phyloP scores from a whole-genome alignment of 2,888 invertebrate genomes.

The Diplolepis rosae region DNA sequence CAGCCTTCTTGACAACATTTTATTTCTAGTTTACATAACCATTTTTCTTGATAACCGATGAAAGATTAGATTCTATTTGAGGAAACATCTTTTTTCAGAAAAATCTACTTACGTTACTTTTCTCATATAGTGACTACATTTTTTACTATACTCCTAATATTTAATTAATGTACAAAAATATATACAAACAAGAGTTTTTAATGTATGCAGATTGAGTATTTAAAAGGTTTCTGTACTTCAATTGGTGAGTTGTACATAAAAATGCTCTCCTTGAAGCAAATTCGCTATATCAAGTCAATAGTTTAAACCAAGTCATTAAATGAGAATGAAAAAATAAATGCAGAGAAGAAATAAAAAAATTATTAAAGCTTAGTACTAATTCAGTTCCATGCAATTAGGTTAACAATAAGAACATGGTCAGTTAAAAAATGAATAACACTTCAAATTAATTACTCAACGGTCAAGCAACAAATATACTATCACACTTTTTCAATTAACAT shows the following conservation, averaged over 20 bases:
- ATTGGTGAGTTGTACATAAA: neutral
- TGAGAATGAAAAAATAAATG: neutral
- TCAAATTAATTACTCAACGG: neutral
- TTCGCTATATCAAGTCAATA: neutral
- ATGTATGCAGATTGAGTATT: conserved; percentile 30
- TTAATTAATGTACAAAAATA: conserved; percentile 40
- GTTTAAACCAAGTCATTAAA: neutral
- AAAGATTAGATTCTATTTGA: neutral
- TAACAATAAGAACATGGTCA: neutral
- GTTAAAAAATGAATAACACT: conserved; percentile 5
- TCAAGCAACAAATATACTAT: neutral
- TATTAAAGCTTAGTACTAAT: conserved; percentile 23
- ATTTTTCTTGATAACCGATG: too few species aligned
- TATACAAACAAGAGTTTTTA: conserved; percentile 29
- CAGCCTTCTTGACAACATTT: too few species aligned
- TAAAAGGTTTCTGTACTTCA: neutral
- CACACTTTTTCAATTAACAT: neutral
- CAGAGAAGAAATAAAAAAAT: conserved; percentile 6
- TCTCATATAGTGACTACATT: neutral
- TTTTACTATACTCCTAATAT: neutral
- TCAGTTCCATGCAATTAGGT: neutral
- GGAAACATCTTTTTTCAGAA: conserved; percentile 1
- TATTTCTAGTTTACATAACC: too few species aligned
- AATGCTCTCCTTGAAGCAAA: neutral
- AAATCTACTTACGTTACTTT: neutral